Evolutionary conservation across 2,888 invertebrate genomes (phyloP), one percentile per base, ranked within the genome.

Genomic region (Scelioninae gen. 1): DNA sequence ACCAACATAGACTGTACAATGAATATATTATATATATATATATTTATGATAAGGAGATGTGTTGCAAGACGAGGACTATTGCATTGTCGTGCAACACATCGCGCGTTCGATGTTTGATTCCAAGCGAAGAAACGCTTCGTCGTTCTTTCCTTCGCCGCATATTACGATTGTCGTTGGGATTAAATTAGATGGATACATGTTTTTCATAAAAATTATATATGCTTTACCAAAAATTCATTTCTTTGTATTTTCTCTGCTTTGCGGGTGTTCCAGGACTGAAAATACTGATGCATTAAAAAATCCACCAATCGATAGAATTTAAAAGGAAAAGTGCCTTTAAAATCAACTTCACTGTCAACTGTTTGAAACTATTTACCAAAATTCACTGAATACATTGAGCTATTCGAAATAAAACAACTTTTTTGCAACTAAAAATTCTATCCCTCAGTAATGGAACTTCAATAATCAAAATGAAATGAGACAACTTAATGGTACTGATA

Each of bases 121-220:
- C 86, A 84, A 86, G 86, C 87, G 86, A 88, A 86, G 86, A 77
- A 85, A 81, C 32, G 84, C 56, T 87, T 88, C 86, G 80, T 85
- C 84, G 68, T 66, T 85, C 31, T 77, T 75, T 88, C 85, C 86
- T 85, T 86, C 83, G 85, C 86, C 85, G 86, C 69, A 71, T n/a
- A 10, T 87, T 87, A 85, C 86, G 88, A 90, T 90, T 89, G 88
- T 90, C 89, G 88, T 79, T 88, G 79, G 88, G 87, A 86, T 80
- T 88, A 86, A 86, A 81, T 87, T 82, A 85, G 85, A 88, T 85
- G 86, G 85, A 87, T 87, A 87, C 69, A 81, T 63, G 62, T 4
- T 65, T 78, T 45, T 34, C 10, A 45, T 62, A 15, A 32, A 45
- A 45, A 62, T 29, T 66, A 56, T 34, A 40, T 23, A 1, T 38